Evolutionary conservation across 2,888 invertebrate genomes (phyloP), one percentile per base, ranked within the genome.

Genomic region (Drosophila prostipennis): DNA sequence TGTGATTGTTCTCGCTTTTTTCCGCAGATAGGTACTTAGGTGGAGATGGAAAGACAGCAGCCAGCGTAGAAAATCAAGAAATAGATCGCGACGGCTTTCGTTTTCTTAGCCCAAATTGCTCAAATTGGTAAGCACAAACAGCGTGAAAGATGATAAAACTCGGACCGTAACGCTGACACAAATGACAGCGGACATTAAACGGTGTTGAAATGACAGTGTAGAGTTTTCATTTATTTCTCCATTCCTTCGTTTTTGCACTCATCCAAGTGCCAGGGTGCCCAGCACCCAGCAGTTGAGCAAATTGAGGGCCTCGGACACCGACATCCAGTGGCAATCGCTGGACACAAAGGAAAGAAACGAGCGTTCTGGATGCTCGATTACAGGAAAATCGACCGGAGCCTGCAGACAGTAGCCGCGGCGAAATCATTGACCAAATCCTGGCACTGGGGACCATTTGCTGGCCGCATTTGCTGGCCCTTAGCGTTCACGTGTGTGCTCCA

Each of bases 151-250:
- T 61, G 61, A 61, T 61, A 61, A 61, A 48, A 43, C 63, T 36
- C 49, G 45, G 67, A 53, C 54, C 42, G 59, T 39, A 46, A 43
- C 57, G 65, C 46, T 77, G 76, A 76, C 76, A 76, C 57, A 55
- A 67, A 73, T 65, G 74, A 76, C 78, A 76, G 69, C 64, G 60
- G 74, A 68, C 74, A 69, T 71, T 70, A 64, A 76, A 76, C 77
- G 77, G 64, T 69, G 70, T 77, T 77, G 67, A 77, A 75, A 73
- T 75, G 77, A 51, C 58, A 61, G 67, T 77, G 52, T 48, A 61
- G 73, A 46, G 60, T 51, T 56, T 19, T 42, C 19, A 10, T 42
- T 13, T 19, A 10, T 4, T 19, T 19, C 10, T 26, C n/a, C 23
- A n/a, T 1, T 43, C 26, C 19, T 40, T 14, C 23, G 11, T 46